Conservation (phyloP, 1,140 invertebrate genomes). For the Choristoneura fumiferana region DNA sequence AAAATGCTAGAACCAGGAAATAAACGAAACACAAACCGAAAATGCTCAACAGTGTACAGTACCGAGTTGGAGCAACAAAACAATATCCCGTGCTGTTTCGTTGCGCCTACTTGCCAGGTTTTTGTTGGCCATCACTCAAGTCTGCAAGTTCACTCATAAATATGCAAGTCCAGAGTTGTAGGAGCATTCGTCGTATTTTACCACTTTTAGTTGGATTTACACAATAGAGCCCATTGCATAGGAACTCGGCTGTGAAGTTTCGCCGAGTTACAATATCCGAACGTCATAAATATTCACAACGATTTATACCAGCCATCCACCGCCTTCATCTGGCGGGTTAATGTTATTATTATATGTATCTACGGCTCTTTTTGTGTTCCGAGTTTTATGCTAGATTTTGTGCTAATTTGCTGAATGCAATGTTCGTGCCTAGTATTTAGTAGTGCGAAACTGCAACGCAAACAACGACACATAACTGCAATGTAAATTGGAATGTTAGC, state of each 20-base stretch:
- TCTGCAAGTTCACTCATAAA: slow-evolving; percentile 59
- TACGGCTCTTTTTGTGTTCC: not conserved
- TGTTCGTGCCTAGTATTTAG: too few species aligned
- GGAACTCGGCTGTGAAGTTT: slow-evolving; percentile 42
- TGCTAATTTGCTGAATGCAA: too few species aligned
- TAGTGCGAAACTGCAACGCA: too few species aligned
- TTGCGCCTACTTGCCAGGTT: slow-evolving; percentile 43
- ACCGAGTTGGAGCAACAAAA: not conserved
- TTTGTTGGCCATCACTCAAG: slow-evolving; percentile 57
- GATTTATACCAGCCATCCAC: slow-evolving; percentile 36
- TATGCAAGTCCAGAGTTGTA: slow-evolving; percentile 58
- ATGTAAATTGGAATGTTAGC: too few species aligned
- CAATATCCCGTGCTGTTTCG: slow-evolving; percentile 19
- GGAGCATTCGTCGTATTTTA: slow-evolving; percentile 46
- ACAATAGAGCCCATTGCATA: slow-evolving; percentile 50
- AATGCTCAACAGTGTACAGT: not conserved
- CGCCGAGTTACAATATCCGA: slow-evolving; percentile 51
- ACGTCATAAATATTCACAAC: slow-evolving; percentile 59
- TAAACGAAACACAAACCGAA: not conserved
- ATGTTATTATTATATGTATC: not conserved
- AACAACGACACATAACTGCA: too few species aligned
- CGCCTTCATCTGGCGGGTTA: slow-evolving; percentile 32
- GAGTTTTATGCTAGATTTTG: too few species aligned
- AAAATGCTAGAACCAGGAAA: not conserved
- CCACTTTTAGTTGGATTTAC: slow-evolving; percentile 47